Evolutionary conservation across 2,888 invertebrate species (phyloP), one percentile per base, ranked within the genome.

Genomic region (Drosophila neonasuta): DNA sequence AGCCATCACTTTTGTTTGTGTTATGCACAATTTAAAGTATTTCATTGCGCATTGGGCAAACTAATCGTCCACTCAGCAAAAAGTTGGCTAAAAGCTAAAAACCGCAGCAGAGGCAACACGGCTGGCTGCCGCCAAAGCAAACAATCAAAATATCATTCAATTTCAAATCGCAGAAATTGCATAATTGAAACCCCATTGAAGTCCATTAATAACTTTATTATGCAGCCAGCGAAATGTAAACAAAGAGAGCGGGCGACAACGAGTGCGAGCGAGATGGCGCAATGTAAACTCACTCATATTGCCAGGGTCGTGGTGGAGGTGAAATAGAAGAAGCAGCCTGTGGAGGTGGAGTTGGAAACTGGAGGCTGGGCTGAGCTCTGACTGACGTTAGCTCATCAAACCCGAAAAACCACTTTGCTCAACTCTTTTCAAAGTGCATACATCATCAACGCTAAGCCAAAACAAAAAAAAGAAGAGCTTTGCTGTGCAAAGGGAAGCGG

Each of bases 131-230:
- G 54, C 20, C 50, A 76, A 71, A 41, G 71, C 64, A 82, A 83
- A 82, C 81, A 82, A 76, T 81, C 76, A 71, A 82, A 83, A 83
- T 82, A 81, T 83, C 81, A 81, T 80, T 83, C 70, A 71, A 80
- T 80, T 83, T 83, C 80, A 84, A 83, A 84, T 84, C 79, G 85
- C 82, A 80, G 76, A 76, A 83, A 85, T 76, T 85, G 85, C 85
- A 84, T 84, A 84, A 84, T 83, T 84, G 83, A 84, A 82, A 79
- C 63, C 74, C 82, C 79, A 83, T 83, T 79, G 81, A 83, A 82
- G 83, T 83, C 81, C 79, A 82, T 82, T 82, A 82, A 83, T 82
- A 82, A 82, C 83, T 82, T 79, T 79, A 81, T 82, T 79, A 81
- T 82, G 77, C 78, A 77, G 66, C 74, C 75, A 82, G 41, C 62